phyloP scores from a whole-genome alignment of 2,888 invertebrate genomes.

The Branchellion lobata region DNA sequence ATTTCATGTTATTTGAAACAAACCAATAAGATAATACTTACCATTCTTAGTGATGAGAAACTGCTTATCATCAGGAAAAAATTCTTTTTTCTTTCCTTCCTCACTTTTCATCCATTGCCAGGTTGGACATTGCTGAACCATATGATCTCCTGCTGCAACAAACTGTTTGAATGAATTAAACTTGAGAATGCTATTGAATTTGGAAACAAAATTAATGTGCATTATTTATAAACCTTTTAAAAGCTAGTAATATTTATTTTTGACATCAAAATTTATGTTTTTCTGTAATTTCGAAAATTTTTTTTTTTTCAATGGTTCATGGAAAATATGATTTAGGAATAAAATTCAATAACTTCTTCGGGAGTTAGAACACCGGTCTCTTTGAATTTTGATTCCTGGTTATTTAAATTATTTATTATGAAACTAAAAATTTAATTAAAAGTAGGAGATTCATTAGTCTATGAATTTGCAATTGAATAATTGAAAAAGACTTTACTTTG shows the following conservation, averaged over 20 bases:
- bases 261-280: no score
- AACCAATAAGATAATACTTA: no score
- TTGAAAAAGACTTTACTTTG: constrained; percentile 70
- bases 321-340: no score
- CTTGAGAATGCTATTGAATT: no score
- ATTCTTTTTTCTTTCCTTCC: constrained; percentile 80
- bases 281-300: no score
- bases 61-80: constrained; percentile 91
- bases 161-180: constrained; percentile 67
- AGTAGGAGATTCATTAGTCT: no score
- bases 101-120: constrained; percentile 98
- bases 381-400: constrained; percentile 89
- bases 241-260: no score
- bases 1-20: no score
- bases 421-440: constrained; percentile 1
- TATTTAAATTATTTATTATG: constrained; percentile 16
- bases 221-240: no score
- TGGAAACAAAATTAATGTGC: no score
- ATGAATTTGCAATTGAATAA: no score
- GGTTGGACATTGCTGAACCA: constrained; percentile 97
- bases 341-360: constrained; percentile 71
- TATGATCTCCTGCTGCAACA: constrained; percentile 94
- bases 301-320: no score
- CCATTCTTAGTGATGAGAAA: constrained; percentile 90
- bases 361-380: constrained; percentile 98